Evolutionary conservation across 2,888 invertebrate species (phyloP), one percentile per base, ranked within the genome.

Genomic region (Lycia hirtaria): DNA sequence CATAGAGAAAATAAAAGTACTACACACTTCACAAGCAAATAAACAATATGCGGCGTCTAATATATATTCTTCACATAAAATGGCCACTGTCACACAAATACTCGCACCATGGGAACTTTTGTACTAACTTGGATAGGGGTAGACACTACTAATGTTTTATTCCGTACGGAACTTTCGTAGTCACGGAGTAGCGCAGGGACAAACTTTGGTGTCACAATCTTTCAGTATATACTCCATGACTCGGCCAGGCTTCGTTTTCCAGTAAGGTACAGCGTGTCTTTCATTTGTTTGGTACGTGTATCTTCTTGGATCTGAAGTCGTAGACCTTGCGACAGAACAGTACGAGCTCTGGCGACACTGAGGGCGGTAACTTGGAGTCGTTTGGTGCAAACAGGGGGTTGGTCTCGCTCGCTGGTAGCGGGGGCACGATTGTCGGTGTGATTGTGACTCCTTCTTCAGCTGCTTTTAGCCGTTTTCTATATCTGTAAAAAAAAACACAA

Each of bases 251-350:
- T 44, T 58, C 33, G 41, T 33, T 60, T 40, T 60, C 59, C 62
- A 48, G 40, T 41, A 17, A 33, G 20, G 9, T 26, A 32, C 40
- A 45, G 33, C 15, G 14, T 20, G 28, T 28, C 33, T 69, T 74
- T 91, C 91, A 92, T 75, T 92, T 91, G 80, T 85, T 88, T 43
- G 88, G 88, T 10, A 85, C 82, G 65, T 88, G 88, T 62, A 96
- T 93, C 72, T 96, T 93, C 81, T 97, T 98, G 74, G 97, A 96
- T 71, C 98, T 94, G 92, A 97, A 98, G 91, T 99, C 98, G 92
- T 98, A 99, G 59, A 98, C 81, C 73, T 97, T 96, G 44, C 98
- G 95, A 88, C 98, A 98, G 93, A 98, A 97, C 83, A 98, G 97
- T 37, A 99, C 97, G 85, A 97, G 95, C 75, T 98, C 98, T 6